Conservation (phyloP, 2,888 invertebrate genomes). For the Orgyia antiqua region DNA sequence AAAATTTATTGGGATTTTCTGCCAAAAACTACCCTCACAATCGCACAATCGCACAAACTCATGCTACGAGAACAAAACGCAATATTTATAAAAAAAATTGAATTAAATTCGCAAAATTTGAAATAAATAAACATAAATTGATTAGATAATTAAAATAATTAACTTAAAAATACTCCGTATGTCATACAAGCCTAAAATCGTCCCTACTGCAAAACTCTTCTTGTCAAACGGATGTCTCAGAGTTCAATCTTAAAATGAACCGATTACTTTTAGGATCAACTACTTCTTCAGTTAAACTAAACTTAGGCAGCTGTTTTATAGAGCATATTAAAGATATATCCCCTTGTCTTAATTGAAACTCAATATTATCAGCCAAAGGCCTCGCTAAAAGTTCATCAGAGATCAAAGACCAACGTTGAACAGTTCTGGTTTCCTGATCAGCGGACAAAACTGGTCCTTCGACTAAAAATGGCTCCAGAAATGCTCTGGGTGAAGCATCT, state of each 20-base stretch:
- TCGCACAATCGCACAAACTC: no score
- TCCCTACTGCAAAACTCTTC: conserved; percentile 45
- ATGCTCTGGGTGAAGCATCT: conserved; percentile 95
- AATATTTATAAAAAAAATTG: no score
- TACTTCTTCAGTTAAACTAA: conserved; percentile 96
- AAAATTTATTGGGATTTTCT: no score
- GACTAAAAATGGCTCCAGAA: conserved; percentile 94
- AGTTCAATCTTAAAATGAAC: conserved; percentile 95
- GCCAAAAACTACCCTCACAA: no score
- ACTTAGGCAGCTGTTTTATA: conserved; percentile 92
- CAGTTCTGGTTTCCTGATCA: conserved; percentile 86
- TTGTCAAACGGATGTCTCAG: conserved; percentile 97
- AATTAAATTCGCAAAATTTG: no score
- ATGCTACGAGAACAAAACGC: no score
- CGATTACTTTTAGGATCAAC: conserved; percentile 97
- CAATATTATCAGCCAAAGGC: conserved; percentile 88
- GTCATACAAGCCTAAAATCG: conserved; percentile 63
- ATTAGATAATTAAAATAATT: conserved; percentile 9
- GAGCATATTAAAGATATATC: conserved; percentile 95
- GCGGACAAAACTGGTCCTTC: conserved; percentile 91
- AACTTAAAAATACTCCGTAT: conserved; percentile 44
- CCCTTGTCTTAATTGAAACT: conserved; percentile 95
- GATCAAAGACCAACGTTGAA: conserved; percentile 98
- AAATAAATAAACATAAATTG: no score
- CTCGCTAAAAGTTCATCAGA: conserved; percentile 94